A percentile compares a stretch with the other conserved stretches of the same genome.
These are phyloP conservation scores for Babyrousa celebensis DNA, from an alignment of 2,797 vertebrate species.

Conservation along the genomic window DNA sequence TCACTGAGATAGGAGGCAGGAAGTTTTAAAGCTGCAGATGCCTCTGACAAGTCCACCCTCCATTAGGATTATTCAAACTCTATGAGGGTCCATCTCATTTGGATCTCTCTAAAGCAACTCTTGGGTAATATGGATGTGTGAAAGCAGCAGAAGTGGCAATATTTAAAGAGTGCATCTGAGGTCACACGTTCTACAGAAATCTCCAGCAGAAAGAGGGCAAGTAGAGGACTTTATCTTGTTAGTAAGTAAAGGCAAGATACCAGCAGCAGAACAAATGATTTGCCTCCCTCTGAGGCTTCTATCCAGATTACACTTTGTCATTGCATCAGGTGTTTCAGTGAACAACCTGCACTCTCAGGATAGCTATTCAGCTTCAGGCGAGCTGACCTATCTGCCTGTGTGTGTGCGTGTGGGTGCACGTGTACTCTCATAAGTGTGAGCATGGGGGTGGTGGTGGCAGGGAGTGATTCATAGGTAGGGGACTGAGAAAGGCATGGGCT, in stretches of 20 bases:
- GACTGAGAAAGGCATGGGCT: not conserved
- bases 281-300: not conserved
- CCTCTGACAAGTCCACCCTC: constrained; percentile 1
- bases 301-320: not conserved
- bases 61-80: not conserved
- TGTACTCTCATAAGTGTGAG: too few relatives aligned
- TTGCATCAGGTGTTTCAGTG: not conserved
- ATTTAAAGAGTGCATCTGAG: not conserved
- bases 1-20: not conserved
- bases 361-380: not conserved
- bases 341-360: not conserved
- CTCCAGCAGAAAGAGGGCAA: not conserved
- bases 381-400: not conserved
- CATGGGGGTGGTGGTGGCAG: too few relatives aligned
- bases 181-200: not conserved
- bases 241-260: not conserved
- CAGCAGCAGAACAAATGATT: not conserved
- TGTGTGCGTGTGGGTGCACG: not conserved
- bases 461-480: not conserved
- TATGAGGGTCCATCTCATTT: not conserved
- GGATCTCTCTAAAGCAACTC: constrained; percentile 34
- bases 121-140: not conserved
- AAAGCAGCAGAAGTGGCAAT: constrained; percentile 7
- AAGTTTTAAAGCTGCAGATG: not conserved
- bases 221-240: not conserved